Conservation (phyloP, 1,140 invertebrate species). For the Apis cerana region DNA sequence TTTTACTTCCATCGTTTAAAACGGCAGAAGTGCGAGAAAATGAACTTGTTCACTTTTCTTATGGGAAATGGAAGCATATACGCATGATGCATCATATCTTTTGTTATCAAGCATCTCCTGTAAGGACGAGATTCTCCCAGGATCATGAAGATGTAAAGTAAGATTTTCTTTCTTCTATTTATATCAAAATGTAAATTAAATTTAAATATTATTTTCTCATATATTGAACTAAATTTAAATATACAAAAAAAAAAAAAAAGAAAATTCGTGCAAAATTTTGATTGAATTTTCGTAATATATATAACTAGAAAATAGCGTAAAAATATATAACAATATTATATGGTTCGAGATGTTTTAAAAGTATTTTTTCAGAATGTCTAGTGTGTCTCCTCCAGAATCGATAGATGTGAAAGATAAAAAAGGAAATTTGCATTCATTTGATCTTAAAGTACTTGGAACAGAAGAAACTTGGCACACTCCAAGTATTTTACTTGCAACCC, state of each 20-base stretch:
- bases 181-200: too few relatives aligned
- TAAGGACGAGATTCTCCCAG: slow-evolving; percentile 89
- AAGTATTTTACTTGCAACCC: slow-evolving; percentile 87
- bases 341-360: neutral
- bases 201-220: neutral
- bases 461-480: slow-evolving; percentile 94
- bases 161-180: slow-evolving; percentile 55
- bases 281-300: too few relatives aligned
- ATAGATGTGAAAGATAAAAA: slow-evolving; percentile 84
- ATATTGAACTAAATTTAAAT: too few relatives aligned
- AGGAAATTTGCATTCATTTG: slow-evolving; percentile 85
- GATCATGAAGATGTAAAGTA: slow-evolving; percentile 83
- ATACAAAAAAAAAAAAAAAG: neutral
- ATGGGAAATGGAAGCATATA: slow-evolving; percentile 90
- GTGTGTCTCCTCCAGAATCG: slow-evolving; percentile 77
- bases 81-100: slow-evolving; percentile 93
- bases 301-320: neutral
- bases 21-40: slow-evolving; percentile 91
- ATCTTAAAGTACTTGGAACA: slow-evolving; percentile 88
- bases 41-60: slow-evolving; percentile 91
- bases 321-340: neutral
- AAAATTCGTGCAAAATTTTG: neutral
- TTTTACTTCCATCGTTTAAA: slow-evolving; percentile 89
- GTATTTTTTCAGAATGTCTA: slow-evolving; percentile 16
- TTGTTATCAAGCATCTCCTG: slow-evolving; percentile 91